Conservation (phyloP, 1,140 invertebrate genomes). For the Pachypeltis micranthus region DNA sequence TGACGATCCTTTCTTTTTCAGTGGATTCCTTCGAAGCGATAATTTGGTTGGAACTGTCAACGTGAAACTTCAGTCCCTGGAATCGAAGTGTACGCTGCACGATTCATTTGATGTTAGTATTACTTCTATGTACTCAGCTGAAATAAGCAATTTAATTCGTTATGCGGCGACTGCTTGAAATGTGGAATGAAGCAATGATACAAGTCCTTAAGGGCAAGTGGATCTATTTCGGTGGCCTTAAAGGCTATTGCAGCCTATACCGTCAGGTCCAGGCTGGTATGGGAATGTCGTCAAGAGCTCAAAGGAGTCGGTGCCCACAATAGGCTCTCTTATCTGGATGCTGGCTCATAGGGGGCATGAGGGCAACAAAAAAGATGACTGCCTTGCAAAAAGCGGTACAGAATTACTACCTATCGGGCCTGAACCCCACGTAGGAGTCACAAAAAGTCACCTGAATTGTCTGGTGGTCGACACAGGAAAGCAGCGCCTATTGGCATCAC, state of each 20-base stretch:
- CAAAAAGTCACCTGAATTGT: no score
- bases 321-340: no score
- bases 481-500: no score
- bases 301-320: background rate
- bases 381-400: no score
- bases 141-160: background rate
- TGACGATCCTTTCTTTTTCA: slow-evolving; percentile 54
- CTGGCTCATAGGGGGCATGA: no score
- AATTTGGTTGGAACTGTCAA: slow-evolving; percentile 69
- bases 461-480: no score
- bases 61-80: slow-evolving; percentile 73
- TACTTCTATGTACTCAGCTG: background rate
- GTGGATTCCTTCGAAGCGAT: slow-evolving; percentile 80
- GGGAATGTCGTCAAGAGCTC: background rate
- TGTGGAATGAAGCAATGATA: background rate
- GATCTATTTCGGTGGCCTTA: no score
- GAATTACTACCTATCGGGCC: no score
- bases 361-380: no score
- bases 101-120: slow-evolving; percentile 80
- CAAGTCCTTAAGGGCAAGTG: background rate
- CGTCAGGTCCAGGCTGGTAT: background rate
- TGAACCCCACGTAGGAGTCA: no score
- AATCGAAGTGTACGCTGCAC: slow-evolving; percentile 75
- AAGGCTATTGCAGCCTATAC: background rate
- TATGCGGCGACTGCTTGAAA: background rate